These are phyloP conservation scores for Carcina quercana DNA, from an alignment of 2,888 invertebrate species.

Conservation along the genomic window DNA sequence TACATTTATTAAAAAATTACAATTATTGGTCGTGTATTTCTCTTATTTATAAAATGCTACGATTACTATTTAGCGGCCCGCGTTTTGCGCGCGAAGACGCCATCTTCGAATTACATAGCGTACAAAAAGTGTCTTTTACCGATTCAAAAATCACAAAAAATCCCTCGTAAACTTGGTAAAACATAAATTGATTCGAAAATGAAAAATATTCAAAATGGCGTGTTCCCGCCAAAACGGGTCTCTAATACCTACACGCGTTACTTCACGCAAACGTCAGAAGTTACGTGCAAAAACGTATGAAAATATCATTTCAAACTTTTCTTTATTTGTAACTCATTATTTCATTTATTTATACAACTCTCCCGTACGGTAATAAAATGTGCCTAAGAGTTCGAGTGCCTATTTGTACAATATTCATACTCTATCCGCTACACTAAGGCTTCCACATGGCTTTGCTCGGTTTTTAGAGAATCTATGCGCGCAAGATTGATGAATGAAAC, in stretches of 20 bases:
- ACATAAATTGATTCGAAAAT: conserved; percentile 12
- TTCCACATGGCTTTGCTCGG: conserved; percentile 20
- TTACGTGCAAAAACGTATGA: conserved; percentile 74
- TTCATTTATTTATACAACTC: conserved; percentile 58
- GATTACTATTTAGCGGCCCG: conserved; percentile 43
- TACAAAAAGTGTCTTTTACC: no score
- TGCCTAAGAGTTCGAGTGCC: conserved; percentile 64
- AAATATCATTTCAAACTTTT: conserved; percentile 66
- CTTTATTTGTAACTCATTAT: conserved; percentile 63
- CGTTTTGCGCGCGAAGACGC: conserved; percentile 33
- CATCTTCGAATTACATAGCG: conserved; percentile 22
- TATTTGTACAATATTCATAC: conserved; percentile 67
- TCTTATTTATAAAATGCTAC: conserved; percentile 59
- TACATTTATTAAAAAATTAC: conserved; percentile 65
- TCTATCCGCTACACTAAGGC: conserved; percentile 50
- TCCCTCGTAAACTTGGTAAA: conserved; percentile 1
- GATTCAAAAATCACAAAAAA: no score
- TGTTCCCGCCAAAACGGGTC: conserved; percentile 39
- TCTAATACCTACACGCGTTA: conserved; percentile 41
- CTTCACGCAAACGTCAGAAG: conserved; percentile 39
- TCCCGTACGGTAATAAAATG: conserved; percentile 64
- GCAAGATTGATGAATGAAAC: no score
- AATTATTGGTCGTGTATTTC: conserved; percentile 71
- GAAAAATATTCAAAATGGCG: conserved; percentile 31
- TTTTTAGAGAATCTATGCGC: not conserved